Evolutionary conservation across 2,113 vertebrate species (phyloP), one percentile per base, ranked within the genome.

Genomic region (Oceanodroma tethys): DNA sequence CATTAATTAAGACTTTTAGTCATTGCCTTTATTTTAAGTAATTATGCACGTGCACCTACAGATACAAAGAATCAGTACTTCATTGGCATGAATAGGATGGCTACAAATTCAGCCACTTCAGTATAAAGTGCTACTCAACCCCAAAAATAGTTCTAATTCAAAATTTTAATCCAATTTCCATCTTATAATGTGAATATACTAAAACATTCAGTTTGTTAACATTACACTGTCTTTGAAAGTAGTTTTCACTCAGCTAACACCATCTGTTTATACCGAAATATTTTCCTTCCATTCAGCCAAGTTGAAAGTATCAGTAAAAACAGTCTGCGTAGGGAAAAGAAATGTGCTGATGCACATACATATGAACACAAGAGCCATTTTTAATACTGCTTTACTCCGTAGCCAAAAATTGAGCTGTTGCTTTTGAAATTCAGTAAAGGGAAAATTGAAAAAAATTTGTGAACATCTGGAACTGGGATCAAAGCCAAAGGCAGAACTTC

Each of bases 191-290:
- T 68, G 84, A 95, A 91, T 68, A 38, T 60, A 76, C 45, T 74
- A n/a, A 74, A 93, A 48, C n/a, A 79, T 90, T 93, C 55, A 10
- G 52, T 62, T 87, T 67, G 26, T 80, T 84, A 81, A 70, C 56
- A 81, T 91, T 75, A 48, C 1, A 20, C 60, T 84, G 21, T 56
- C 47, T 67, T 50, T 85, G 75, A 84, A 89, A 93, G 48, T 48
- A 91, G 3, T 85, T 94, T 70, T 97, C 62, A 90, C 73, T 85
- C 42, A 87, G 70, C 32, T 34, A 13, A 76, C 48, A 66, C 95
- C 94, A 95, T 96, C 96, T 97, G 86, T 87, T 95, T 91, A 73
- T 71, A 74, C 9, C 25, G 62, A 96, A 95, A 96, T 96, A 95
- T 95, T 97, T 97, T 90, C 55, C 8, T 82, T 85, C 62, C 22